These are phyloP conservation scores for Polyommatus iphigenia DNA, from an alignment of 2,888 invertebrate species.

Conservation along the genomic window DNA sequence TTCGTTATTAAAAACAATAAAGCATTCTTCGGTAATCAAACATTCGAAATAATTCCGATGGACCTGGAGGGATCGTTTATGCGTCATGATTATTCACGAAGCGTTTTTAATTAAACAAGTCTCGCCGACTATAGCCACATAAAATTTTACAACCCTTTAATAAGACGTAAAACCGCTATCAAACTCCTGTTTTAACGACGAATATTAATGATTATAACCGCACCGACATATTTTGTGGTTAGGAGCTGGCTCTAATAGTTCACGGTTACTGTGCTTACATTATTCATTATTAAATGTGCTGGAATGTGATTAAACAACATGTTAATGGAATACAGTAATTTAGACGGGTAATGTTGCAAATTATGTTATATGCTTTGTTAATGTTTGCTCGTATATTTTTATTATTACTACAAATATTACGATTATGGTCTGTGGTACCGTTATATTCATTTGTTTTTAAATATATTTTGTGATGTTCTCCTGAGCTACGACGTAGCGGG, in stretches of 20 bases:
- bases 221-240: slow-evolving; percentile 61
- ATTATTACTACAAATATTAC: not conserved
- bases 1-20: slow-evolving; percentile 15
- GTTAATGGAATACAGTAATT: slow-evolving; percentile 20
- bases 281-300: slow-evolving; percentile 13
- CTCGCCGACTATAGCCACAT: slow-evolving; percentile 62
- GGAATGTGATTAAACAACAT: slow-evolving; percentile 19
- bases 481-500: not conserved
- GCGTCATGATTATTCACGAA: slow-evolving; percentile 73
- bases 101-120: slow-evolving; percentile 77
- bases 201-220: slow-evolving; percentile 72
- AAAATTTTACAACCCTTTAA: slow-evolving; percentile 79
- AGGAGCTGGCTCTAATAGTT: slow-evolving; percentile 39
- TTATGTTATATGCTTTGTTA: slow-evolving; percentile 6
- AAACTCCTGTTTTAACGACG: slow-evolving; percentile 65
- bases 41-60: slow-evolving; percentile 29
- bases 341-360: slow-evolving; percentile 13
- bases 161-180: slow-evolving; percentile 73
- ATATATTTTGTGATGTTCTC: not conserved
- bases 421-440: not conserved
- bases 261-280: slow-evolving; percentile 29
- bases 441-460: not conserved
- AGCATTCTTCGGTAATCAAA: not conserved
- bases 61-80: slow-evolving; percentile 54
- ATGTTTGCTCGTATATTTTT: not conserved